These are phyloP conservation scores for Tupaia tana DNA, from an alignment of 2,113 vertebrate species.

Conservation along the genomic window DNA sequence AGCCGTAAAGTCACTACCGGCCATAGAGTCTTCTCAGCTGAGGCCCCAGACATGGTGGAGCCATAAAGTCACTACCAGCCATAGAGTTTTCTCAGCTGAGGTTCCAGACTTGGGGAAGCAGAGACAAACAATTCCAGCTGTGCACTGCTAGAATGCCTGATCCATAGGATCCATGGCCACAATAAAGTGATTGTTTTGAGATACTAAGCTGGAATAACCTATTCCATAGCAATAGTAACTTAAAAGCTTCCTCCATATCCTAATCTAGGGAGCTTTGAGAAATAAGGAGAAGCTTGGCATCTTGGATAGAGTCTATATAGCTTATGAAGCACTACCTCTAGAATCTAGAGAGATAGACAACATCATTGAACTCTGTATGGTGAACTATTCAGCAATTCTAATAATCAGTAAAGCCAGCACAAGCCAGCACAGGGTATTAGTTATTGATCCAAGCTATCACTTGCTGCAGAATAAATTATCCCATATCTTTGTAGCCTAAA, in stretches of 20 bases:
- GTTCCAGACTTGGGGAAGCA: not conserved
- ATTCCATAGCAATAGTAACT: not conserved
- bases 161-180: not conserved
- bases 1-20: too few species aligned
- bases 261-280: not conserved
- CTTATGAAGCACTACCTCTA: not conserved
- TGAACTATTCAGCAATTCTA: not conserved
- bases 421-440: not conserved
- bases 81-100: not conserved
- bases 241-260: not conserved
- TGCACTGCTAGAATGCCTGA: not conserved
- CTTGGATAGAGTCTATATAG: not conserved
- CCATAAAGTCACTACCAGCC: not conserved
- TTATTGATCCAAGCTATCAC: not conserved
- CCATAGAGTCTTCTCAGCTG: too few species aligned
- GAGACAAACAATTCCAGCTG: not conserved
- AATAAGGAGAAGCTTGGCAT: not conserved
- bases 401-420: not conserved
- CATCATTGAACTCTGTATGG: not conserved
- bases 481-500: conserved; percentile 15
- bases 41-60: too few species aligned
- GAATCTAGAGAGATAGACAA: not conserved
- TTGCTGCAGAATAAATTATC: not conserved
- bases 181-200: not conserved
- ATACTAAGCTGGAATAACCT: not conserved